These are phyloP conservation scores for Mnemiopsis leidyi DNA, from an alignment of 37 sponge, comb jelly and placozoan species.

Conservation along the genomic window DNA sequence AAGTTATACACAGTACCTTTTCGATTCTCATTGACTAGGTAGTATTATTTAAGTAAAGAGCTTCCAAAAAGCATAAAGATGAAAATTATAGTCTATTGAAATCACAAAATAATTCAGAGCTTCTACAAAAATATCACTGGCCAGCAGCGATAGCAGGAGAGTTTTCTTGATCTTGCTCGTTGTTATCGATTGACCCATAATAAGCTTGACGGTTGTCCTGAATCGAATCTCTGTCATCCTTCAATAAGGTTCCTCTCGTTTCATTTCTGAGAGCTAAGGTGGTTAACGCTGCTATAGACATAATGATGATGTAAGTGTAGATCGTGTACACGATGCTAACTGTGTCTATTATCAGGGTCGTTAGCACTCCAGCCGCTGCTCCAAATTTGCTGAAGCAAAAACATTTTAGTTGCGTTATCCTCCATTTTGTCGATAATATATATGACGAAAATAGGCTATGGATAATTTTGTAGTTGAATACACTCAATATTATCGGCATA, in stretches of 20 bases:
- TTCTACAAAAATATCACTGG: too few relatives aligned
- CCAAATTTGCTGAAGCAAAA: conserved; percentile 25
- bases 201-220: background rate
- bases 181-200: background rate
- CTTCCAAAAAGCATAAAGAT: too few relatives aligned
- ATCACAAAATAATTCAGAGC: too few relatives aligned
- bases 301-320: background rate
- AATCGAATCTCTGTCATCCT: background rate
- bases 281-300: background rate
- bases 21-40: too few relatives aligned
- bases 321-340: background rate
- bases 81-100: too few relatives aligned
- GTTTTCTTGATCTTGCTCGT: background rate
- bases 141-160: background rate
- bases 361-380: background rate
- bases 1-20: too few relatives aligned
- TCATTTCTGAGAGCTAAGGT: background rate
- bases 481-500: too few relatives aligned
- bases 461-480: too few relatives aligned
- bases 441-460: too few relatives aligned
- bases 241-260: background rate
- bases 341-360: background rate
- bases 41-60: too few relatives aligned
- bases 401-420: too few relatives aligned
- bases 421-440: too few relatives aligned